phyloP scores from a whole-genome alignment of 2,113 vertebrate species.

The Mola mola region DNA sequence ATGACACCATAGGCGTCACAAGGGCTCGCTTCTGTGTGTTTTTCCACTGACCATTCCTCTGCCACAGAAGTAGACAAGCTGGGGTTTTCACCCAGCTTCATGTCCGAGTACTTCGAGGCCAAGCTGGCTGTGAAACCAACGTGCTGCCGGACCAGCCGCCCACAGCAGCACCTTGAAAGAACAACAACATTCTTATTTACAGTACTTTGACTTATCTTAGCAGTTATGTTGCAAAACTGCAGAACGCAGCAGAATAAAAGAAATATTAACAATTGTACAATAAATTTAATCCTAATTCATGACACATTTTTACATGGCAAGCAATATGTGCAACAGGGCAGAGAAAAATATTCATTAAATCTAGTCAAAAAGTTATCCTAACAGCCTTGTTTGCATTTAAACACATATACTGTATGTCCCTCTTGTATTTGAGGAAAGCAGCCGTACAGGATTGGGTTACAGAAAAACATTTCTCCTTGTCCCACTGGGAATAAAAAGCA shows the following conservation, averaged over 20 bases:
- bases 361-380: no score
- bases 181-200: not conserved
- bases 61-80: slow-evolving; percentile 82
- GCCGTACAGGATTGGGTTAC: no score
- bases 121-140: slow-evolving; percentile 95
- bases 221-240: not conserved
- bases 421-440: no score
- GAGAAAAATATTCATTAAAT: no score
- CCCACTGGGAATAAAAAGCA: no score
- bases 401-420: no score
- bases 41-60: slow-evolving; percentile 97
- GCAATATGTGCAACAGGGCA: no score
- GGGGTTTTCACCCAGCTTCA: slow-evolving; percentile 91
- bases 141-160: slow-evolving; percentile 96
- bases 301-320: no score
- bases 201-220: not conserved
- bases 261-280: not conserved
- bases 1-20: slow-evolving; percentile 97
- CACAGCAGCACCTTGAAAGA: slow-evolving; percentile 91
- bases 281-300: no score
- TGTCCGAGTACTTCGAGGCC: slow-evolving; percentile 95
- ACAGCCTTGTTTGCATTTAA: no score
- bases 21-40: slow-evolving; percentile 94
- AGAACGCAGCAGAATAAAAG: not conserved
- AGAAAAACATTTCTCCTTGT: no score